A percentile compares a stretch with the other conserved stretches of the same genome.
These are phyloP conservation scores for Trichonephila clavata DNA, from an alignment of 1,140 invertebrate genomes.

Conservation along the genomic window DNA sequence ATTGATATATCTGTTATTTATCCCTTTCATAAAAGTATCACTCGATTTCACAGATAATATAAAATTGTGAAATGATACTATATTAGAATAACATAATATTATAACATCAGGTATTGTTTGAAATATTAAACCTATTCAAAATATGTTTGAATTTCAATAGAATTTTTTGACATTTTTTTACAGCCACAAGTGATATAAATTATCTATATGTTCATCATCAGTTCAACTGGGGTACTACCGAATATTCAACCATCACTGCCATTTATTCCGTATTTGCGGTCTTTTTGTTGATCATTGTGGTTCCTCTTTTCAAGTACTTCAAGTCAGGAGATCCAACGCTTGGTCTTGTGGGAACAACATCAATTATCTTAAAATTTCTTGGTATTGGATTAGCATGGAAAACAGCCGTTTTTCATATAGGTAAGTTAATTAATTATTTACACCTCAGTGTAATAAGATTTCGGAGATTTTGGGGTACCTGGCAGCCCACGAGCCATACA, in stretches of 20 bases:
- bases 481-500: no score
- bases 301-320: conserved; percentile 45
- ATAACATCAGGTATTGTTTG: no score
- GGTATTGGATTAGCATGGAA: conserved; percentile 48
- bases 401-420: conserved; percentile 9
- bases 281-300: conserved; percentile 4
- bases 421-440: conserved; percentile 30
- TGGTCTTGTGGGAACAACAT: conserved; percentile 50
- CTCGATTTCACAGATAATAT: no score
- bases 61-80: no score
- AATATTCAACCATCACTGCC: conserved; percentile 64
- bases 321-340: conserved; percentile 47
- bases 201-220: conserved; percentile 67
- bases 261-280: conserved; percentile 47
- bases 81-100: no score
- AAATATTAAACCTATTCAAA: no score
- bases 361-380: conserved; percentile 29
- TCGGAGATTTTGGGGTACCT: no score
- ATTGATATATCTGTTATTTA: no score
- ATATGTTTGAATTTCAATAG: no score
- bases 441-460: neutral
- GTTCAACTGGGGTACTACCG: conserved; percentile 58
- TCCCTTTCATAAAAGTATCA: no score
- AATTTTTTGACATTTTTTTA: neutral
- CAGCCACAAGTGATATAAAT: conserved; percentile 58